These are phyloP conservation scores for Trematocara unimaculatum DNA, from an alignment of 2,113 vertebrate genomes.

Conservation along the genomic window DNA sequence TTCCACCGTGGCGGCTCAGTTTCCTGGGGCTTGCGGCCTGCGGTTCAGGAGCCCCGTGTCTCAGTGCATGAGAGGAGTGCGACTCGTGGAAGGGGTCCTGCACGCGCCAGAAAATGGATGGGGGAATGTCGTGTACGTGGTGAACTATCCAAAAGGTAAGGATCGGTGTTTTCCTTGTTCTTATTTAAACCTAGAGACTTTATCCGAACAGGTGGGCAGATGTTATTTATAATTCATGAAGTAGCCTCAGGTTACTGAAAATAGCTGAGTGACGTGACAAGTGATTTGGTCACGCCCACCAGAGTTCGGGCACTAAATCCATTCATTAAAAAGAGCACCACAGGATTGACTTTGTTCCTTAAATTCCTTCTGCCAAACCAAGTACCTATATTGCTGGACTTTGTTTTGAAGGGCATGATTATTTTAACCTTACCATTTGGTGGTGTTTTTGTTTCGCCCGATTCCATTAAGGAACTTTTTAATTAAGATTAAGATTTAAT, in stretches of 20 bases:
- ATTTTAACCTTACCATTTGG: background rate
- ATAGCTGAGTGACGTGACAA: background rate
- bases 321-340: background rate
- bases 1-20: conserved; percentile 95
- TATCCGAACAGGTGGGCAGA: background rate
- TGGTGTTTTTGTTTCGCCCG: background rate
- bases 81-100: conserved; percentile 90
- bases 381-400: background rate
- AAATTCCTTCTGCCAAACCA: background rate
- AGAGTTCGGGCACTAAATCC: background rate
- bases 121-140: conserved; percentile 92
- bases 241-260: background rate
- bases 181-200: background rate
- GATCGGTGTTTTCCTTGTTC: background rate
- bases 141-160: conserved; percentile 97
- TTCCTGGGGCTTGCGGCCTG: conserved; percentile 93
- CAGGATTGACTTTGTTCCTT: background rate
- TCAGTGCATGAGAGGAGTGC: conserved; percentile 95
- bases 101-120: conserved; percentile 92
- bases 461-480: background rate
- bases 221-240: conserved; percentile 31
- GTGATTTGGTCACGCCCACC: background rate
- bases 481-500: background rate
- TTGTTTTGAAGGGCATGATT: background rate
- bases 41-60: conserved; percentile 93